phyloP scores from a whole-genome alignment of 2,888 invertebrate species.

The Xiphydria camelus region DNA sequence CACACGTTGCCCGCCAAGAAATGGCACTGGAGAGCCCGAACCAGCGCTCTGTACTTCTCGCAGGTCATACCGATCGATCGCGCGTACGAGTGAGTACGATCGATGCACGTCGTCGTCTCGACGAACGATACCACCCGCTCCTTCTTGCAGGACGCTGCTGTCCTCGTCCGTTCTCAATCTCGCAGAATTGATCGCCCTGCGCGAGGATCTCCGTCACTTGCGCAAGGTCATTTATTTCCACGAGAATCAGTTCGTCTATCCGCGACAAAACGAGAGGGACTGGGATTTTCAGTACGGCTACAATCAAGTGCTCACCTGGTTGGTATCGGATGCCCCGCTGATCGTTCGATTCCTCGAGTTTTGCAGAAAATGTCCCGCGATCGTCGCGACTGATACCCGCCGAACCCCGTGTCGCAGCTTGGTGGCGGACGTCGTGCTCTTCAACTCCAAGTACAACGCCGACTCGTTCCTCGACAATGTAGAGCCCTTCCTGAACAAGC shows the following conservation, averaged over 20 bases:
- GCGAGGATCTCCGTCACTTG: slow-evolving; percentile 64
- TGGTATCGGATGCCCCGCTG: too few species aligned
- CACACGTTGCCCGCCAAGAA: slow-evolving; percentile 70
- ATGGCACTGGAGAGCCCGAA: slow-evolving; percentile 78
- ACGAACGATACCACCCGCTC: too few species aligned
- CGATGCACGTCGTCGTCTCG: too few species aligned
- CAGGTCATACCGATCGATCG: slow-evolving; percentile 63
- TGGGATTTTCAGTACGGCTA: slow-evolving; percentile 77
- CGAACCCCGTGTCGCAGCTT: slow-evolving; percentile 63
- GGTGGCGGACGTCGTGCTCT: slow-evolving; percentile 69
- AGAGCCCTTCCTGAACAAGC: slow-evolving; percentile 64
- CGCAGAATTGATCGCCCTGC: slow-evolving; percentile 69
- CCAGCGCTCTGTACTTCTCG: slow-evolving; percentile 67
- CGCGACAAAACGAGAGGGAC: slow-evolving; percentile 66
- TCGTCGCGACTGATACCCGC: too few species aligned
- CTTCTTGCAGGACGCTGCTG: slow-evolving; percentile 65
- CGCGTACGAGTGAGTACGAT: slow-evolving; percentile 50
- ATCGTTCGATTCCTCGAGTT: too few species aligned
- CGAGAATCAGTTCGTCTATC: slow-evolving; percentile 77
- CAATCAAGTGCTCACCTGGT: slow-evolving; percentile 75
- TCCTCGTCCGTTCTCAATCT: slow-evolving; percentile 72
- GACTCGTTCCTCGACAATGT: slow-evolving; percentile 69
- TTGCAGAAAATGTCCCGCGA: too few species aligned
- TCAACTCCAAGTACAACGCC: slow-evolving; percentile 73
- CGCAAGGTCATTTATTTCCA: slow-evolving; percentile 76